Conservation (phyloP, 2,113 vertebrate species). For the Alethe castanea region DNA sequence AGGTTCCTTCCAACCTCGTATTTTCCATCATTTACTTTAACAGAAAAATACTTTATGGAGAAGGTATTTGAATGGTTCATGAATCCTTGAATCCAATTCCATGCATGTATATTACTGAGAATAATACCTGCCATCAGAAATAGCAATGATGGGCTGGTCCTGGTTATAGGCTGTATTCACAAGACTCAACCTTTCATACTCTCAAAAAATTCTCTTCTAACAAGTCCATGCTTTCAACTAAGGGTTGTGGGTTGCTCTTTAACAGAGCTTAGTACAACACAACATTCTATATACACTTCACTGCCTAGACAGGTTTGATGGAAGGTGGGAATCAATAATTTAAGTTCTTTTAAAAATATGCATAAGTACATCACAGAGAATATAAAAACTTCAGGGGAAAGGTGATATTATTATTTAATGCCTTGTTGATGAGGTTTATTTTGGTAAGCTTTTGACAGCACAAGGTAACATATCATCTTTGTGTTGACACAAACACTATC, state of each 20-base stretch:
- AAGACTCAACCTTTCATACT: not conserved
- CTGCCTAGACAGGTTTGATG: constrained; percentile 52
- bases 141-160: not conserved
- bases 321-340: constrained; percentile 60
- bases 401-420: constrained; percentile 68
- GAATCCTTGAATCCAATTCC: not conserved
- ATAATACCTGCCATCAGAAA: not conserved
- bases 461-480: constrained; percentile 55
- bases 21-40: not conserved
- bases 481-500: constrained; percentile 42
- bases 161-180: not conserved
- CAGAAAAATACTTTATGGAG: not conserved
- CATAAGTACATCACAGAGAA: constrained; percentile 60
- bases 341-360: constrained; percentile 61
- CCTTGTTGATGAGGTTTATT: constrained; percentile 63
- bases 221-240: not conserved
- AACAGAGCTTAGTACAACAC: not conserved
- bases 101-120: fast-evolving
- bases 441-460: constrained; percentile 62
- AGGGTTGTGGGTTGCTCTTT: not conserved
- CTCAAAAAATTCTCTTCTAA: not conserved
- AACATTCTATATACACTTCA: constrained; percentile 13
- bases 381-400: constrained; percentile 60
- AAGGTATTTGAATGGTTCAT: not conserved
- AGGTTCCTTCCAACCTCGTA: not conserved